Evolutionary conservation across 1,140 invertebrate genomes (phyloP).

Genomic region (Thrips palmi): DNA sequence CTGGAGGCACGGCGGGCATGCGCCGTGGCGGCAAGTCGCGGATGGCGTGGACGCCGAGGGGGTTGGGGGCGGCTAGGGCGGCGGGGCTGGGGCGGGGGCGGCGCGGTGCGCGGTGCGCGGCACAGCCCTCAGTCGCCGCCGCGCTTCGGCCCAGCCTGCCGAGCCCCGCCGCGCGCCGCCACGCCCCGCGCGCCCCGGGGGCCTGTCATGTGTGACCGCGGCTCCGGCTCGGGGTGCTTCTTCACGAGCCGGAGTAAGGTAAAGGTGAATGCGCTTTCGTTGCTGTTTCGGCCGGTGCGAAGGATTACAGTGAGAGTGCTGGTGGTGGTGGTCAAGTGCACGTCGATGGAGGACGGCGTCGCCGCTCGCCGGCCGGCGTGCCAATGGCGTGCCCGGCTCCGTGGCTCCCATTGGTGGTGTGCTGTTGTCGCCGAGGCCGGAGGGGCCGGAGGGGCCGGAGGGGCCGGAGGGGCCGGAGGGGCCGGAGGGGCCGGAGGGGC

Average conservation of each 20-base stretch:
- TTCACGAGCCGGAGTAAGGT: constrained; percentile 17
- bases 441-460: no score
- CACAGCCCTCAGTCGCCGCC: not conserved
- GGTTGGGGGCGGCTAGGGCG: no score
- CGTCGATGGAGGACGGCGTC: not conserved
- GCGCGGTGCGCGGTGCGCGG: no score
- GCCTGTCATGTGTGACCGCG: constrained; percentile 18
- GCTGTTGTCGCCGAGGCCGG: not conserved
- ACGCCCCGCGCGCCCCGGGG: not conserved
- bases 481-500: no score
- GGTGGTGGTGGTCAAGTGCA: constrained; percentile 2
- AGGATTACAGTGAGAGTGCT: not conserved
- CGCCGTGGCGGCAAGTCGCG: no score
- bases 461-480: no score
- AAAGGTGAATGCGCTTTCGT: no score
- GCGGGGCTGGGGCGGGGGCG: no score
- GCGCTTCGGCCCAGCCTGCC: not conserved
- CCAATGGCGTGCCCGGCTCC: not conserved
- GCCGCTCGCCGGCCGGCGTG: not conserved
- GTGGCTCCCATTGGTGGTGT: not conserved
- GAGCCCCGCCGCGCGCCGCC: not conserved
- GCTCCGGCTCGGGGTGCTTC: constrained; percentile 17
- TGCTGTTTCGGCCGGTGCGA: no score
- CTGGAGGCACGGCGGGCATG: no score
- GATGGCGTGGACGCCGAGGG: no score